Evolutionary conservation across 2,888 invertebrate species (phyloP).

Genomic region (Drosophila phalerata): DNA sequence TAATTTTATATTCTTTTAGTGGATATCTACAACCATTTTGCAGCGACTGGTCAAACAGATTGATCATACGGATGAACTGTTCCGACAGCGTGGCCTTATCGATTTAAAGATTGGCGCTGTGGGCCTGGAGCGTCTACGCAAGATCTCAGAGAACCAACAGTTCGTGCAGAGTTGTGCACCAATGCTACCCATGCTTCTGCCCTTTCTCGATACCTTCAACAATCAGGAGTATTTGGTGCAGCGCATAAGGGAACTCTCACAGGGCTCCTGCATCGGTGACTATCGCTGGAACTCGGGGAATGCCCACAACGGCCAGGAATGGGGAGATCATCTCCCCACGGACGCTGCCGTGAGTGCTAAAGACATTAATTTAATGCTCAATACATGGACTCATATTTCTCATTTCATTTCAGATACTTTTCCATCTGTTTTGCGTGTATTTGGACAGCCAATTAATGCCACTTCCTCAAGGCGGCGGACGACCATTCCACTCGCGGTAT

Average conservation of each 20-base stretch:
- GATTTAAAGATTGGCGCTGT: conserved; percentile 90
- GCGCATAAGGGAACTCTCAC: conserved; percentile 91
- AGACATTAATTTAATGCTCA: not conserved
- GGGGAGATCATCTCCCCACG: conserved; percentile 94
- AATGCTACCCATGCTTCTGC: conserved; percentile 87
- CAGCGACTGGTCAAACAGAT: conserved; percentile 91
- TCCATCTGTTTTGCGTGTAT: conserved; percentile 94
- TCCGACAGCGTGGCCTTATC: conserved; percentile 89
- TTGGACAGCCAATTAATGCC: conserved; percentile 93
- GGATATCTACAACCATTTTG: conserved; percentile 94
- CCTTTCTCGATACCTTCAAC: conserved; percentile 92
- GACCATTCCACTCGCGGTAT: conserved; percentile 88
- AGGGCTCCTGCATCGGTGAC: conserved; percentile 94
- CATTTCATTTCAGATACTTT: conserved; percentile 88
- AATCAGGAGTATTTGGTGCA: conserved; percentile 95
- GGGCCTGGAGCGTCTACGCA: conserved; percentile 90
- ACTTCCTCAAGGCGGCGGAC: conserved; percentile 88
- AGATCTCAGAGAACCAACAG: conserved; percentile 88
- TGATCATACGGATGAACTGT: conserved; percentile 89
- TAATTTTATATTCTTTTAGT: conserved; percentile 86
- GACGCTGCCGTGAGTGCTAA: conserved; percentile 90
- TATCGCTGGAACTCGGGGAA: conserved; percentile 96
- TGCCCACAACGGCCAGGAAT: conserved; percentile 89
- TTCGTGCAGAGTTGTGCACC: conserved; percentile 84
- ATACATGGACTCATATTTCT: conserved; percentile 27